These are phyloP conservation scores for Crematogaster levior DNA, from an alignment of 2,888 invertebrate genomes.

Conservation along the genomic window DNA sequence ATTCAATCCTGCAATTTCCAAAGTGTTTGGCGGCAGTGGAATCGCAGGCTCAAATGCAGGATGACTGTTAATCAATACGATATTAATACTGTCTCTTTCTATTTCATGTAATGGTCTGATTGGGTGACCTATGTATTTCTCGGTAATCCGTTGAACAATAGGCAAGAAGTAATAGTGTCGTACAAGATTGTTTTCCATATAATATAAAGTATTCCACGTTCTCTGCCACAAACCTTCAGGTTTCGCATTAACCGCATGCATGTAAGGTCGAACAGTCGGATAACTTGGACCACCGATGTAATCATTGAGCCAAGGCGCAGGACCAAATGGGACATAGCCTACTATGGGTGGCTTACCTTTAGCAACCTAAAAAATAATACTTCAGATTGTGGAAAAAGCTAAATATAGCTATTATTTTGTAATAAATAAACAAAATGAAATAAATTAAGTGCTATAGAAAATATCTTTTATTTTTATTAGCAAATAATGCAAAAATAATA, in stretches of 20 bases:
- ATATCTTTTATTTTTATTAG: neutral
- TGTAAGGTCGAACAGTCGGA: conserved; percentile 5
- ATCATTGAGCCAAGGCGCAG: conserved; percentile 30
- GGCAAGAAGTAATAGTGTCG: conserved; percentile 8
- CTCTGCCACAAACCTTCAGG: conserved; percentile 2
- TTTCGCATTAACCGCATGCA: neutral
- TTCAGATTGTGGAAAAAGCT: neutral
- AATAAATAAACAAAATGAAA: neutral
- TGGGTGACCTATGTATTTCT: conserved; percentile 7
- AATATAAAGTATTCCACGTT: conserved; percentile 24
- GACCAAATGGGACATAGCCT: neutral
- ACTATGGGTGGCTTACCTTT: conserved; percentile 15
- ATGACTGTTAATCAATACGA: conserved; percentile 27
- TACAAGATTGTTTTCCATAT: neutral
- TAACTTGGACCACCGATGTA: conserved; percentile 13
- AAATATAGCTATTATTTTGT: neutral
- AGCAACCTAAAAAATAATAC: neutral
- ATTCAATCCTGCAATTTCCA: conserved; percentile 22
- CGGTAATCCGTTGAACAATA: neutral
- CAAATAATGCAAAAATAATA: too few relatives aligned
- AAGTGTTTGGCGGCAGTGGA: conserved; percentile 15
- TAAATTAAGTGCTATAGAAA: neutral
- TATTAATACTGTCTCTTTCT: conserved; percentile 2
- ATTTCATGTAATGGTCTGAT: conserved; percentile 19
- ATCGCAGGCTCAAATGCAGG: neutral